Evolutionary conservation across 2,797 vertebrate species (phyloP).

Genomic region (Oreortyx pictus): DNA sequence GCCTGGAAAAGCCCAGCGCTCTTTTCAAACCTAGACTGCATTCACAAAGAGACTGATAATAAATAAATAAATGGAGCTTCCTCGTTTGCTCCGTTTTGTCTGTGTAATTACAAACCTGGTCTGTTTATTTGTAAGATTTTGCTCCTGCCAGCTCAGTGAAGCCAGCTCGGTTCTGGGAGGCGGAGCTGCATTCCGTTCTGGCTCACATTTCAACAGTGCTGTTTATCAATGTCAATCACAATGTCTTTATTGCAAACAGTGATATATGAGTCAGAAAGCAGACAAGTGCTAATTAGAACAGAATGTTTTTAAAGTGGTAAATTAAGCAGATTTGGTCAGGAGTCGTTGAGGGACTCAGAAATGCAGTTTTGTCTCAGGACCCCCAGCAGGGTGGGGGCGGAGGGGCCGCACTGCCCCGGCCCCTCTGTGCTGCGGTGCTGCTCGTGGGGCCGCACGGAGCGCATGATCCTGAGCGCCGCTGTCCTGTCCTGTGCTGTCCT

Average conservation of each 20-base stretch:
- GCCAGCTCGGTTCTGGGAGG: not conserved
- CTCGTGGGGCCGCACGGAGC: too few species aligned
- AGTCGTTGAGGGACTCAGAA: not conserved
- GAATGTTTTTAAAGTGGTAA: conserved; percentile 52
- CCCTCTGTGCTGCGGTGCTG: too few species aligned
- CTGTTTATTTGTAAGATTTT: not conserved
- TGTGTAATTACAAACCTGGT: not conserved
- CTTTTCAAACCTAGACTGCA: not conserved
- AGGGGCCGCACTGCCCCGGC: not conserved
- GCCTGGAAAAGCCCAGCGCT: fast-evolving
- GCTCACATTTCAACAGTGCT: conserved; percentile 12
- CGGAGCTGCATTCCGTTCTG: not conserved
- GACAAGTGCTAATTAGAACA: conserved; percentile 14
- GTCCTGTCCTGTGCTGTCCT: too few species aligned
- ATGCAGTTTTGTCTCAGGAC: not conserved
- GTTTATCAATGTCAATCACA: conserved; percentile 21
- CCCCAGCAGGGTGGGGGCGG: not conserved
- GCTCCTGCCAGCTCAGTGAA: not conserved
- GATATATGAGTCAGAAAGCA: conserved; percentile 45
- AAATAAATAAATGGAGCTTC: not conserved
- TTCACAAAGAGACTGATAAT: not conserved
- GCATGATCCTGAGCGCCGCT: too few species aligned
- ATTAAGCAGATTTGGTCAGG: conserved; percentile 38
- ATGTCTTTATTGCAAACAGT: conserved; percentile 41
- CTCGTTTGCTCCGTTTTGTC: not conserved